Conservation (phyloP, 2,113 vertebrate species). For the Gopherus flavomarginatus region DNA sequence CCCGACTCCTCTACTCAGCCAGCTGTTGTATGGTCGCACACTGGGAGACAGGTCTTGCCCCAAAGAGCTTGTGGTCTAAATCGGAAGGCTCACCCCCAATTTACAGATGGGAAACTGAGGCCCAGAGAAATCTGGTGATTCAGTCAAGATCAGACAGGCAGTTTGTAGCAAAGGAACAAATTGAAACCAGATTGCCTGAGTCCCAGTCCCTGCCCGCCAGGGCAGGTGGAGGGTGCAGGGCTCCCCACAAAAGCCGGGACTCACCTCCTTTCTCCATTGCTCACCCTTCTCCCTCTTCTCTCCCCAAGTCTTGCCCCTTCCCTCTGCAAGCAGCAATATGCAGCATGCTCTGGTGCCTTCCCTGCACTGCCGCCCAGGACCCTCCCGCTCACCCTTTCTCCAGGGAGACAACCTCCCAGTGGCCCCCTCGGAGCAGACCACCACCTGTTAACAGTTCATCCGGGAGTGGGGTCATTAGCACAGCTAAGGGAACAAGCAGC, state of each 20-base stretch:
- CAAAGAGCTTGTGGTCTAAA: neutral
- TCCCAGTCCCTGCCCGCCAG: neutral
- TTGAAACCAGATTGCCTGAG: neutral
- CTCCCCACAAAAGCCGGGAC: too few species aligned
- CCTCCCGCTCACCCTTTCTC: neutral
- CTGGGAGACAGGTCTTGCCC: neutral
- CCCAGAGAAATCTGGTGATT: neutral
- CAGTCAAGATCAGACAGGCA: neutral
- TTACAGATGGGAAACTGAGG: neutral
- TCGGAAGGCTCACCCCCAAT: neutral
- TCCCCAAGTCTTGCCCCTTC: neutral
- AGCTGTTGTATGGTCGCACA: neutral
- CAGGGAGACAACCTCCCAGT: neutral
- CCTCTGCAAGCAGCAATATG: neutral
- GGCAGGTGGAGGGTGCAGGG: too few species aligned
- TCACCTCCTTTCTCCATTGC: neutral
- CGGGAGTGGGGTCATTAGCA: slow-evolving; percentile 34
- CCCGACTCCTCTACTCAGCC: neutral
- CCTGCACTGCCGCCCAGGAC: neutral
- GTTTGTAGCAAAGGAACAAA: neutral
- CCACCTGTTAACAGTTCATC: slow-evolving; percentile 68
- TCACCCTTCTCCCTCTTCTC: neutral
- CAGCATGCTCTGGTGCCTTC: neutral
- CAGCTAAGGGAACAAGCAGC: slow-evolving; percentile 1
- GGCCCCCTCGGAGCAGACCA: neutral